Evolutionary conservation across 2,797 vertebrate species (phyloP).

Genomic region (Gallirallus australis): DNA sequence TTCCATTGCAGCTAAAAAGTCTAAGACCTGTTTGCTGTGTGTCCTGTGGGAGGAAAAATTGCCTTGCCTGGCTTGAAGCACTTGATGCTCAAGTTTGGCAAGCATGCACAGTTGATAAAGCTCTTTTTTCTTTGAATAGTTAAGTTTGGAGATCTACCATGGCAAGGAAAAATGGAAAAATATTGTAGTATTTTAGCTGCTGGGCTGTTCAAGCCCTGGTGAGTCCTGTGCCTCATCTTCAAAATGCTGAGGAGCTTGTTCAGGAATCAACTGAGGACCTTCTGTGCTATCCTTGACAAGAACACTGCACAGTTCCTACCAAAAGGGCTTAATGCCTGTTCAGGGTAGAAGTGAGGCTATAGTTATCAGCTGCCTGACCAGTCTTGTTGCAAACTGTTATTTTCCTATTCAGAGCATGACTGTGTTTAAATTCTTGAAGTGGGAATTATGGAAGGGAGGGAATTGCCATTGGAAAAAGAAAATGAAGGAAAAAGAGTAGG

Average conservation of each 20-base stretch:
- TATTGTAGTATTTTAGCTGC: background rate
- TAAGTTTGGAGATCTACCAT: background rate
- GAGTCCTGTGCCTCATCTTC: background rate
- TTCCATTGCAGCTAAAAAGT: background rate
- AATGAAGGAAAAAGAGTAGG: background rate
- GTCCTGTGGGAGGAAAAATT: background rate
- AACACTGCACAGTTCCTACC: background rate
- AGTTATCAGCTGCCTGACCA: background rate
- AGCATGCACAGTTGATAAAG: background rate
- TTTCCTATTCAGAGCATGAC: background rate
- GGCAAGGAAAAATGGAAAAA: background rate
- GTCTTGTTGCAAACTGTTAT: background rate
- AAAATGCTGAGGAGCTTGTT: background rate
- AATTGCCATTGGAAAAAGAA: background rate
- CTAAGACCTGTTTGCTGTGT: fast-evolving
- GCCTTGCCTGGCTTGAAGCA: background rate
- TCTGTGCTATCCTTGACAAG: background rate
- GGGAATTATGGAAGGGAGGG: background rate
- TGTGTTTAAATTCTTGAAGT: background rate
- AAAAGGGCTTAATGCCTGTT: background rate
- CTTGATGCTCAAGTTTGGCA: background rate
- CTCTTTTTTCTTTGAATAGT: background rate
- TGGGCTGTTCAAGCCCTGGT: background rate
- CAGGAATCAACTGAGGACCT: background rate
- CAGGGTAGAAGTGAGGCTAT: background rate